Evolutionary conservation across 2,888 invertebrate species (phyloP).

Genomic region (Drosophila koepferae): DNA sequence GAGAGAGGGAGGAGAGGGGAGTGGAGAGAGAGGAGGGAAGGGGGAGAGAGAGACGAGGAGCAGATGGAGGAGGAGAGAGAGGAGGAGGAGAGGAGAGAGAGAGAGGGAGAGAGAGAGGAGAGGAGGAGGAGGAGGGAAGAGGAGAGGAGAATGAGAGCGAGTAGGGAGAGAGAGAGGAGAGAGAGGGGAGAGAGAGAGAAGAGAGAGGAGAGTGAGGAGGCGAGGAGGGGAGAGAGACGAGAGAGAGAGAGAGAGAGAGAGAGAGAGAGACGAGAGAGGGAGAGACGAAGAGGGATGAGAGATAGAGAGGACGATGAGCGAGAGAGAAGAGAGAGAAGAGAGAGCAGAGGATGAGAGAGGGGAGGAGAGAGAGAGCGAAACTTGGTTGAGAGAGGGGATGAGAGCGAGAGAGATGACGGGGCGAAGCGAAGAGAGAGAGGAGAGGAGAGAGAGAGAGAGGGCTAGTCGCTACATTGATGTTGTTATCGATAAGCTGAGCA

Average conservation of each 20-base stretch:
- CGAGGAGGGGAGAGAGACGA: constrained; percentile 10
- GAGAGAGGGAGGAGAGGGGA: neutral
- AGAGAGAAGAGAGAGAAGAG: neutral
- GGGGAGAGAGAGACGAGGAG: neutral
- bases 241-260: neutral
- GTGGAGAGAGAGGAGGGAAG: constrained; percentile 11
- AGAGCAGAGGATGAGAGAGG: too few relatives aligned
- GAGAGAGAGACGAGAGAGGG: neutral
- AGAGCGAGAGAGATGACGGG: constrained; percentile 23
- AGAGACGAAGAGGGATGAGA: neutral
- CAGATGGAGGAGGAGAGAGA: too few relatives aligned
- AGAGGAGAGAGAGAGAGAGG: constrained; percentile 8
- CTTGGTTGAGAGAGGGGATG: neutral
- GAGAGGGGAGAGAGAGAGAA: neutral
- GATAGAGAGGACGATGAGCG: constrained; percentile 23
- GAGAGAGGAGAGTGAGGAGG: too few relatives aligned
- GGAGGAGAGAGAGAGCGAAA: neutral
- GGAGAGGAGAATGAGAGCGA: neutral
- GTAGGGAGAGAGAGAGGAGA: neutral
- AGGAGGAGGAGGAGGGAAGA: too few relatives aligned
- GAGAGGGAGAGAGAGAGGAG: neutral
- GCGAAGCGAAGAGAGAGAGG: too few relatives aligned
- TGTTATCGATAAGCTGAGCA: constrained; percentile 41
- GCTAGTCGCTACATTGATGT: constrained; percentile 17
- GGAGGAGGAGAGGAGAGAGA: neutral